Base-by-base conservation (phyloP, 2,888 invertebrate genomes). In the Cheilosia vernalis region DNA sequence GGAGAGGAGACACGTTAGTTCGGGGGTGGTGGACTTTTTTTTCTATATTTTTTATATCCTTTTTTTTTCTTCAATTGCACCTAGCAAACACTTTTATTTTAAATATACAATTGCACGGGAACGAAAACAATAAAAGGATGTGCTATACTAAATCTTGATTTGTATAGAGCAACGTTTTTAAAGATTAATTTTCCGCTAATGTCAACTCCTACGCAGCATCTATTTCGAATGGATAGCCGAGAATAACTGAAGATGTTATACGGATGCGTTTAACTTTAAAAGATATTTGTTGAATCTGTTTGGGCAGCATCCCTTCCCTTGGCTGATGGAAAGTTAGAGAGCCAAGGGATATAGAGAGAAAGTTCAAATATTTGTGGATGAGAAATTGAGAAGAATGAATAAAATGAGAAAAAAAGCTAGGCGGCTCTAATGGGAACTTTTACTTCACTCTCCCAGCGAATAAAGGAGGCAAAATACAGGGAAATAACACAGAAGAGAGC, bases 281-380 rank as follows among this genome's bases (percentile, higher is more conserved):
- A 84, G 74, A 84, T 84, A 84, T 84, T 84, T 84, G 84, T 84
- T 84, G 84, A 84, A 76, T 84, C 70, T 84, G 47, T 64, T 79
- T 55, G 17, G 30, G 13, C 60, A 80, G 78, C 70, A 84, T 77
- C 77, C 66, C 58, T 58, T 24, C 3, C 3, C 3, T 24, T 27
- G 2, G 13, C 37, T 30, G 19, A 44, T 67, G 44, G 21, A 58
- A 40, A 61, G 15, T 44, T 42, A 19, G 30, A 56, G 51, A 69
- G 44, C 55, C 30, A 69, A 69, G 21, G 30, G 67, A 69, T 44
- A 19, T n/a, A 47, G 15, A 27, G 37, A 37, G 24, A 53, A 24
- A 60, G 60, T 24, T 47, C n/a, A 21, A 33, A 19, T 27, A 27
- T 27, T 27, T 27, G 27, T 27, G 27, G 6, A 27, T 27, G 27